Evolutionary conservation across 2,888 invertebrate species (phyloP).

Genomic region (Esperia sulphurella): DNA sequence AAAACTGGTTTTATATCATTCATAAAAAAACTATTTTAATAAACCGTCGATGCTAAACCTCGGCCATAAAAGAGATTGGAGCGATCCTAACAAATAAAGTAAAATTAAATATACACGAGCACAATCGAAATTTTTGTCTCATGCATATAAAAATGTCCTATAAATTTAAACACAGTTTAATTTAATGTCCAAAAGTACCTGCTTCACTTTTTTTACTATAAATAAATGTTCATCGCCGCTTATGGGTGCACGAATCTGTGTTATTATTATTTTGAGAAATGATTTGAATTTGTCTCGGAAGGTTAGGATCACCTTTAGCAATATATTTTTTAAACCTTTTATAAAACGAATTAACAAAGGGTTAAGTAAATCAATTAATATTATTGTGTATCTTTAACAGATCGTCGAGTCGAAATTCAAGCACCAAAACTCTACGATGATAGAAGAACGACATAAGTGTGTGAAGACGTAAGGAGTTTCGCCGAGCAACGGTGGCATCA

Average conservation of each 20-base stretch:
- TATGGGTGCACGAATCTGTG: slow-evolving; percentile 67
- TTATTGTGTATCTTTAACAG: slow-evolving; percentile 29
- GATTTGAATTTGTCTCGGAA: slow-evolving; percentile 64
- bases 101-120: slow-evolving; percentile 78
- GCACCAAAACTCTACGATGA: slow-evolving; percentile 10
- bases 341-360: neutral
- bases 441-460: slow-evolving; percentile 1
- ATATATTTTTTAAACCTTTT: too few relatives aligned
- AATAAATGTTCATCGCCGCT: slow-evolving; percentile 70
- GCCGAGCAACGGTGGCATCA: neutral
- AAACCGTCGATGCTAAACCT: slow-evolving; percentile 71
- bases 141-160: slow-evolving; percentile 78
- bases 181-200: slow-evolving; percentile 79
- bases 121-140: slow-evolving; percentile 80
- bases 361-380: neutral
- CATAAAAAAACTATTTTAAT: slow-evolving; percentile 75
- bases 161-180: slow-evolving; percentile 79
- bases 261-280: slow-evolving; percentile 77
- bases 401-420: slow-evolving; percentile 12
- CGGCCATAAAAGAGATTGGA: slow-evolving; percentile 70
- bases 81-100: slow-evolving; percentile 74
- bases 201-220: slow-evolving; percentile 70
- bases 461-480: slow-evolving; percentile 7
- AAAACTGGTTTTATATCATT: slow-evolving; percentile 66
- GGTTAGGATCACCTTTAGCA: slow-evolving; percentile 30